phyloP scores from a whole-genome alignment of 2,113 vertebrate species.

The Podilymbus podiceps region DNA sequence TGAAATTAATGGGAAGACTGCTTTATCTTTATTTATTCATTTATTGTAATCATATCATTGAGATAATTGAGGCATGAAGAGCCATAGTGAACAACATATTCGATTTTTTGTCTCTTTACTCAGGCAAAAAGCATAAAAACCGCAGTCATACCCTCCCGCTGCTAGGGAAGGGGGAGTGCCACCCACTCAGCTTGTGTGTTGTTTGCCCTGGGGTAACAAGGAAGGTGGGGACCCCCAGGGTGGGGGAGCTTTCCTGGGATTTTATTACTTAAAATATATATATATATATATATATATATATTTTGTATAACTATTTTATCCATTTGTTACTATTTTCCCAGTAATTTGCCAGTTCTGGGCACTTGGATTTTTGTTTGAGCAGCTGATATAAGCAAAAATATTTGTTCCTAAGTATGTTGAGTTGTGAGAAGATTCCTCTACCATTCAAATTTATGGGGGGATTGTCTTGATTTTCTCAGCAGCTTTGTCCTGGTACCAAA shows the following conservation, averaged over 20 bases:
- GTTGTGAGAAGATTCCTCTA: neutral
- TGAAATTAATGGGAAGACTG: neutral
- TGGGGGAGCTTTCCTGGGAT: neutral
- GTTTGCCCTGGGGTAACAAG: neutral
- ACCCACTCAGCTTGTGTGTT: rapidly evolving
- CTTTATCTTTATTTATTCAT: neutral
- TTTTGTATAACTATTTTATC: neutral
- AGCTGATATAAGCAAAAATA: neutral
- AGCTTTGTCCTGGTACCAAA: neutral
- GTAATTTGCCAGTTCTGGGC: neutral
- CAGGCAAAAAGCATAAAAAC: neutral
- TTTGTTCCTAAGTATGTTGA: neutral
- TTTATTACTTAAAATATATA: too few relatives aligned
- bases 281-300: too few relatives aligned
- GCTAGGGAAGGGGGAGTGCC: neutral
- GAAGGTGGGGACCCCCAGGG: too few relatives aligned
- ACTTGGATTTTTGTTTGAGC: neutral
- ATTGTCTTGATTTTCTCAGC: neutral
- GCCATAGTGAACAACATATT: neutral
- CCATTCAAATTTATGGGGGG: neutral
- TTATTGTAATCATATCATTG: neutral
- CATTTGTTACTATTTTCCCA: neutral
- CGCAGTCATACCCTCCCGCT: neutral
- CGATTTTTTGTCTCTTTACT: neutral
- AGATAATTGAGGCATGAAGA: neutral